phyloP scores from a whole-genome alignment of 2,113 vertebrate species.

The Tragelaphus scriptus region DNA sequence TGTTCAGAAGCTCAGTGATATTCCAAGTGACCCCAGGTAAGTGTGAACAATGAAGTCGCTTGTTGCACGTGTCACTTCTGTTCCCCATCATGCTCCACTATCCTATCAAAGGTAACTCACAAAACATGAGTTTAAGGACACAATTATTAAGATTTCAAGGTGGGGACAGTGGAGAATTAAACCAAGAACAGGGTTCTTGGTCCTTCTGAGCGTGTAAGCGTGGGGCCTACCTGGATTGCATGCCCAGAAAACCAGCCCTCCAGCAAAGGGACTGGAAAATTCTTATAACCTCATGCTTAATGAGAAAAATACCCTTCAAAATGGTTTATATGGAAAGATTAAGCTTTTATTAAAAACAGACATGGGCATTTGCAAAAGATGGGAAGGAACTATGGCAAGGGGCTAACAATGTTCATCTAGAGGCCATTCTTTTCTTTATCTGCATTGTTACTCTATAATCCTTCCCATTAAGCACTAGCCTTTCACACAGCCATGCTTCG shows the following conservation, averaged over 20 bases:
- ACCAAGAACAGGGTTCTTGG: neutral
- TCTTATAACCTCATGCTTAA: neutral
- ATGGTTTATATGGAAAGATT: neutral
- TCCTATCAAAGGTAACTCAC: neutral
- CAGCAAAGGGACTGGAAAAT: neutral
- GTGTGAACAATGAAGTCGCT: rapidly evolving
- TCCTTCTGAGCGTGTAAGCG: neutral
- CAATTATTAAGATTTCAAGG: neutral
- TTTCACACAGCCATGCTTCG: rapidly evolving
- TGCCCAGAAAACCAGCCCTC: neutral
- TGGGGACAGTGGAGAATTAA: rapidly evolving
- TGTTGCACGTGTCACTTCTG: neutral
- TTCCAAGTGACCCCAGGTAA: neutral
- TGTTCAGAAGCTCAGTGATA: rapidly evolving
- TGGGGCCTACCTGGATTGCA: rapidly evolving
- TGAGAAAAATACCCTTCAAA: neutral
- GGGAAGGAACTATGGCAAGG: rapidly evolving
- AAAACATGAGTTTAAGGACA: neutral
- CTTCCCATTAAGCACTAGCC: rapidly evolving
- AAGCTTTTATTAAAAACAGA: neutral
- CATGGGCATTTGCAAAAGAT: neutral
- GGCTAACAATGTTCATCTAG: rapidly evolving
- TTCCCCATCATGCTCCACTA: rapidly evolving
- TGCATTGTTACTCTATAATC: rapidly evolving
- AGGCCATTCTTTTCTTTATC: too few species aligned